Evolutionary conservation across 2,113 vertebrate species (phyloP).

Genomic region (Pachycephala philippinensis): DNA sequence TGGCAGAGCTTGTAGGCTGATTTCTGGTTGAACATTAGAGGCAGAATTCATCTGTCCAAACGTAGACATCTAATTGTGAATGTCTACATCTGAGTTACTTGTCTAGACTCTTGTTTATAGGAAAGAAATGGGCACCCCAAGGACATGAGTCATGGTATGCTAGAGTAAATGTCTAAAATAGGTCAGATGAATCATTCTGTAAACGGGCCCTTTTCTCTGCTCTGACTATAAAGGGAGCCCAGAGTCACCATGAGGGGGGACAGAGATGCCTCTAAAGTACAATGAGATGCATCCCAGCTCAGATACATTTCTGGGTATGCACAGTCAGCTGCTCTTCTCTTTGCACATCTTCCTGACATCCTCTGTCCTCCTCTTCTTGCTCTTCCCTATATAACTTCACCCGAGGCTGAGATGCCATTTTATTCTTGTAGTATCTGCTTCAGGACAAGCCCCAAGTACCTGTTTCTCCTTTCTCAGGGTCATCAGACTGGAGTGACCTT

Average conservation of each 20-base stretch:
- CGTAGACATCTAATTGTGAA: constrained; percentile 51
- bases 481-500: not conserved
- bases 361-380: not conserved
- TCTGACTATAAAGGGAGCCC: not conserved
- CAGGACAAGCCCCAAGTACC: not conserved
- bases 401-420: not conserved
- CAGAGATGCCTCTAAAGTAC: not conserved
- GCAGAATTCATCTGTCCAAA: constrained; percentile 50
- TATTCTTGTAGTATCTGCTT: not conserved
- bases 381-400: not conserved
- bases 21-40: constrained; percentile 30
- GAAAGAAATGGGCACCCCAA: constrained; percentile 63
- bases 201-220: constrained; percentile 15
- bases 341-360: not conserved
- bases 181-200: constrained; percentile 61
- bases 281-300: not conserved
- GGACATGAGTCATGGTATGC: constrained; percentile 58
- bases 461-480: not conserved
- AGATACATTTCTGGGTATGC: not conserved
- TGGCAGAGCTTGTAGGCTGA: constrained; percentile 23
- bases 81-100: constrained; percentile 58
- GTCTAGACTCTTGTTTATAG: constrained; percentile 67
- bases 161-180: constrained; percentile 55
- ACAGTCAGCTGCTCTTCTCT: not conserved
- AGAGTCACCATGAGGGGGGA: not conserved